A percentile compares a stretch with the other conserved stretches of the same genome.
These are phyloP conservation scores for Achatina immaculata DNA, from an alignment of 1,140 invertebrate species.

Conservation along the genomic window DNA sequence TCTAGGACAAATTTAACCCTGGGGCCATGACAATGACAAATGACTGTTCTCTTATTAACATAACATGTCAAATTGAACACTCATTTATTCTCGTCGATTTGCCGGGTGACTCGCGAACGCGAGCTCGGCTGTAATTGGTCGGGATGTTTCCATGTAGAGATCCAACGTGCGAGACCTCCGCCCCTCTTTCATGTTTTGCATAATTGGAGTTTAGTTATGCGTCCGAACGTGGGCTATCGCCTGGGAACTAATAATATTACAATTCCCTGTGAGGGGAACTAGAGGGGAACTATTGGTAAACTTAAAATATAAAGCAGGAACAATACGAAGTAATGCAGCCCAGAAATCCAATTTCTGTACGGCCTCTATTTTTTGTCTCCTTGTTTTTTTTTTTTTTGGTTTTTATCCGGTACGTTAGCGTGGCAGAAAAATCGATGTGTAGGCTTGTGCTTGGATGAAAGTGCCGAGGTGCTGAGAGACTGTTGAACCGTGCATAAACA, in stretches of 20 bases:
- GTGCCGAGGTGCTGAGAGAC: too few species aligned
- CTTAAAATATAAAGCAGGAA: neutral
- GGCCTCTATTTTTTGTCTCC: too few species aligned
- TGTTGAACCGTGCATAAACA: too few species aligned
- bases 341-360: neutral
- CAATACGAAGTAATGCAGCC: neutral
- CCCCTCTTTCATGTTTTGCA: constrained; percentile 10
- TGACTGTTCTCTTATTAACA: constrained; percentile 30
- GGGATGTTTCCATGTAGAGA: neutral
- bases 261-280: neutral
- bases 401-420: too few species aligned
- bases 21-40: constrained; percentile 23
- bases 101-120: constrained; percentile 7
- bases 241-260: constrained; percentile 17
- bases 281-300: neutral
- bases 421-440: too few species aligned
- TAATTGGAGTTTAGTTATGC: constrained; percentile 23
- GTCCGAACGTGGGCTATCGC: neutral
- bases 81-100: constrained; percentile 31
- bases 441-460: too few species aligned
- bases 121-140: constrained; percentile 23
- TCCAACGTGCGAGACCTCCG: neutral
- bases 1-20: constrained; percentile 22
- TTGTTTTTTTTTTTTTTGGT: too few species aligned
- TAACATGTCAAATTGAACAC: constrained; percentile 36